Percentiles rank a stretch among this genome's conserved stretches.
phyloP scores from a whole-genome alignment of 2,113 vertebrate genomes.

The Eidolon helvum region DNA sequence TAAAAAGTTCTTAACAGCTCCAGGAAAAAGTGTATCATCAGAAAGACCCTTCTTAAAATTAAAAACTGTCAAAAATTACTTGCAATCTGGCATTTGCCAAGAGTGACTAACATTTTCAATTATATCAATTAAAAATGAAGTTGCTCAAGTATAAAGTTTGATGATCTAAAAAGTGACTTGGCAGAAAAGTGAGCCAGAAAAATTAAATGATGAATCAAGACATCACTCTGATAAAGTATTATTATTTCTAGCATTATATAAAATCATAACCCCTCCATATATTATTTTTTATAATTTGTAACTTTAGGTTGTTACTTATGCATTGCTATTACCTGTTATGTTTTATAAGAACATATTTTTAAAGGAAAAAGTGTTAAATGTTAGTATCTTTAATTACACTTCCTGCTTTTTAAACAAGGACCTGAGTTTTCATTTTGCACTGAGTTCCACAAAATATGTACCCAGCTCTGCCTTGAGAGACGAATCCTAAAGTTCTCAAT shows the following conservation, averaged over 20 bases:
- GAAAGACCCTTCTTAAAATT: background rate
- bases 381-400: background rate
- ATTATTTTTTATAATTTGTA: background rate
- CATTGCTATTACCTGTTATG: background rate
- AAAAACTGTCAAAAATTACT: background rate
- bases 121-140: slow-evolving; percentile 32
- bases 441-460: background rate
- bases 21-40: background rate
- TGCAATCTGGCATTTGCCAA: slow-evolving; percentile 21
- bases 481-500: background rate
- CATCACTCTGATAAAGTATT: background rate
- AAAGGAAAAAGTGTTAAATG: background rate
- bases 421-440: background rate
- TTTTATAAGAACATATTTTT: background rate
- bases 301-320: background rate
- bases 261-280: background rate
- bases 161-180: slow-evolving; percentile 6
- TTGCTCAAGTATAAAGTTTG: slow-evolving; percentile 10
- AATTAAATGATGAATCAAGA: background rate
- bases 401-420: background rate
- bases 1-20: background rate
- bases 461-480: background rate
- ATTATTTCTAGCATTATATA: background rate
- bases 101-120: background rate
- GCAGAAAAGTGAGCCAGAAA: background rate